phyloP scores from a whole-genome alignment of 2,113 vertebrate genomes.

The Odocoileus hemionus region DNA sequence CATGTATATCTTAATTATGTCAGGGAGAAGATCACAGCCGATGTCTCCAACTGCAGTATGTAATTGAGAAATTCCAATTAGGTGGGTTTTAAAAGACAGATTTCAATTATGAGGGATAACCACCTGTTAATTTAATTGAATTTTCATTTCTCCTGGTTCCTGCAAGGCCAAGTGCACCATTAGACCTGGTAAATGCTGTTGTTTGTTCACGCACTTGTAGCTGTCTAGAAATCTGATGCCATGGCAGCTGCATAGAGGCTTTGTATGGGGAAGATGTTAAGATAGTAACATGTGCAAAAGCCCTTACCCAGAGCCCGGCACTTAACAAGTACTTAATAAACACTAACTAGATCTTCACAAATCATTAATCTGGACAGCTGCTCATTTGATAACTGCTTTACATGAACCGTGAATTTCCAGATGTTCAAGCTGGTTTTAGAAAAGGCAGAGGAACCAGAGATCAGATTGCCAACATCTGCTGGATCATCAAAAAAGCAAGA shows the following conservation, averaged over 20 bases:
- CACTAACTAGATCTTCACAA: neutral
- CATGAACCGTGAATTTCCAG: too few relatives aligned
- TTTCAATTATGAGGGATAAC: neutral
- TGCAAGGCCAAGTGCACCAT: accelerated
- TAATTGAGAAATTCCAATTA: neutral
- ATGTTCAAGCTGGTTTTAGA: too few relatives aligned
- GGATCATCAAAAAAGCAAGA: too few relatives aligned
- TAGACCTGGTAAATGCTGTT: neutral
- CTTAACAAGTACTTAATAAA: neutral
- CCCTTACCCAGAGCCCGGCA: neutral
- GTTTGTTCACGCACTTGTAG: neutral
- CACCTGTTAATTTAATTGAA: neutral
- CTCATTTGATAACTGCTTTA: neutral
- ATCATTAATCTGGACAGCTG: neutral
- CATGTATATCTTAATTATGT: accelerated
- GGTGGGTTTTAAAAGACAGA: neutral
- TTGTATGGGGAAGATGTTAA: neutral
- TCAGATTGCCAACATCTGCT: too few relatives aligned
- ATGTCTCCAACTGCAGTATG: neutral
- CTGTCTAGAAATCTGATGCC: neutral
- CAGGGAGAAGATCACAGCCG: neutral
- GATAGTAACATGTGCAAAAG: neutral
- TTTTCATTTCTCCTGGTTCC: neutral
- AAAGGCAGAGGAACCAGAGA: too few relatives aligned
- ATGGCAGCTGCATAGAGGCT: neutral